Percentiles rank a stretch among this genome's conserved stretches.
Evolutionary conservation across 2,113 vertebrate species (phyloP).

Genomic region (Nothocercus julius): DNA sequence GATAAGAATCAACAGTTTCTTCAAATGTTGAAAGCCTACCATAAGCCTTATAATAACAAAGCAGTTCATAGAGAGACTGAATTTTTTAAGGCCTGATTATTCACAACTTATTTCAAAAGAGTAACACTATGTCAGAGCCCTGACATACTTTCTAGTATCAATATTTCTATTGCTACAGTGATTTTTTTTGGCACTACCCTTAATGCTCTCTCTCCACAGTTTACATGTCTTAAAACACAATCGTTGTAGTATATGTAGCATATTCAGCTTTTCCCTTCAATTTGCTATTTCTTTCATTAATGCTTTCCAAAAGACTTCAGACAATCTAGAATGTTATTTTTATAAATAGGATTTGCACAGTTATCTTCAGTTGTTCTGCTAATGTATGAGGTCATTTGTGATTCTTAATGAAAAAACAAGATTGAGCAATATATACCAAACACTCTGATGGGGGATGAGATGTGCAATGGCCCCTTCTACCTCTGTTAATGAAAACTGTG

Average conservation of each 20-base stretch:
- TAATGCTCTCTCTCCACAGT: not conserved
- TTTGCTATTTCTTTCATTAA: conserved; percentile 1
- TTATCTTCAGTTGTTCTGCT: not conserved
- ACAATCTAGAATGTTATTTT: not conserved
- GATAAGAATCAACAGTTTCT: not conserved
- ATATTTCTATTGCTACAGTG: not conserved
- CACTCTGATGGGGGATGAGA: not conserved
- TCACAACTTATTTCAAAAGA: not conserved
- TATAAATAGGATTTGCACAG: not conserved
- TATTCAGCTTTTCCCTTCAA: not conserved
- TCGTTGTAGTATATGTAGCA: not conserved
- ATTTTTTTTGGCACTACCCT: not conserved
- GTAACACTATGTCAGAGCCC: not conserved
- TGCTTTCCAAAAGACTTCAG: not conserved
- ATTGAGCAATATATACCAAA: not conserved
- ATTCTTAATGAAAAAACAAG: not conserved
- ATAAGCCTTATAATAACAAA: not conserved
- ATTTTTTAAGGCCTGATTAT: not conserved
- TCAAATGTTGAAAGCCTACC: not conserved
- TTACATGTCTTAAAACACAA: not conserved
- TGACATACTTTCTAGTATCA: not conserved
- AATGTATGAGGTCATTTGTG: not conserved
- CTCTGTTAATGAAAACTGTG: not conserved
- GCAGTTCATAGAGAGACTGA: not conserved
- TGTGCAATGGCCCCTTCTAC: not conserved